Evolutionary conservation across 2,113 vertebrate species (phyloP).

Genomic region (Aythya baeri): DNA sequence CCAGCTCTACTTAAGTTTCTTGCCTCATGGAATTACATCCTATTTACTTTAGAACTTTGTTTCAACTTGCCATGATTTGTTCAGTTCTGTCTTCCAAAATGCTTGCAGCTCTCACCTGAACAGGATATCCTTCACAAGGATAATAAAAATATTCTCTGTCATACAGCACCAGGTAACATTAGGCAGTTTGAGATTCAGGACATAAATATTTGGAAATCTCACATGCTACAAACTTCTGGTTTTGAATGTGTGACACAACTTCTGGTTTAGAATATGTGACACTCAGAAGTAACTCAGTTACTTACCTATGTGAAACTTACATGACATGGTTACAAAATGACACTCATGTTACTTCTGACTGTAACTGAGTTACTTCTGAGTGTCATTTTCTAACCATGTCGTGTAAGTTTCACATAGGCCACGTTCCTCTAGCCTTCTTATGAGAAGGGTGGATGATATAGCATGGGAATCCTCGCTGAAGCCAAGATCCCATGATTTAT

Average conservation of each 20-base stretch:
- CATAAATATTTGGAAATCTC: neutral
- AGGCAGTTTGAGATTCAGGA: neutral
- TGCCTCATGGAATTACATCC: neutral
- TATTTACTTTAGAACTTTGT: neutral
- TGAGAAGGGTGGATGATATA: neutral
- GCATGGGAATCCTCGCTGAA: neutral
- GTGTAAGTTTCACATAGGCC: neutral
- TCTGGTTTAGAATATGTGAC: no score
- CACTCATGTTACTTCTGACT: no score
- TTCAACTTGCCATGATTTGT: neutral
- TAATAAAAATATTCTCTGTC: neutral
- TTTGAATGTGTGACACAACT: neutral
- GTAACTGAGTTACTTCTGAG: neutral
- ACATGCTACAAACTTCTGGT: neutral
- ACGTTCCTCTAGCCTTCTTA: neutral
- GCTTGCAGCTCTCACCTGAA: neutral
- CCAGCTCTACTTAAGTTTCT: neutral
- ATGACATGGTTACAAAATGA: no score
- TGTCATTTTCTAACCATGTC: neutral
- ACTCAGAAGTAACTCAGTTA: no score
- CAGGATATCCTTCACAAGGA: neutral
- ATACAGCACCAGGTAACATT: neutral
- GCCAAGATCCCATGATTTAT: neutral
- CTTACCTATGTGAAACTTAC: no score
- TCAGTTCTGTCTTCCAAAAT: conserved; percentile 4